Conservation (phyloP, 2,888 invertebrate genomes). For the Tinea semifulvella region DNA sequence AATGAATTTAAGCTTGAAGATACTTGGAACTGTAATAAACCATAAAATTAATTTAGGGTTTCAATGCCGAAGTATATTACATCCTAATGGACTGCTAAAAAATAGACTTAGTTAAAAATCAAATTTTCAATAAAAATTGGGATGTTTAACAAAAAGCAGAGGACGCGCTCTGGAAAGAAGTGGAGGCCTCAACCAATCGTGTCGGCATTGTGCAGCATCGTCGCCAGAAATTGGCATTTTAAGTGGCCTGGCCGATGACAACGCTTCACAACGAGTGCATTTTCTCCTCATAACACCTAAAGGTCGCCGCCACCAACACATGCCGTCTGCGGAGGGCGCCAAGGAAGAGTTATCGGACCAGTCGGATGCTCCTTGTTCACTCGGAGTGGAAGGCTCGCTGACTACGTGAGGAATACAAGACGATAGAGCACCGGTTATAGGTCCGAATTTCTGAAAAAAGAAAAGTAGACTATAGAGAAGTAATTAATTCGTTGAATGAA, state of each 20-base stretch:
- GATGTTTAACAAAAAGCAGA: too few relatives aligned
- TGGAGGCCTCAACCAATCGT: conserved; percentile 19
- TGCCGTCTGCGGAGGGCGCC: conserved; percentile 33
- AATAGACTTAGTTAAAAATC: too few relatives aligned
- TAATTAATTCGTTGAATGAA: too few relatives aligned
- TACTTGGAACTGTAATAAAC: too few relatives aligned
- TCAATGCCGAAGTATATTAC: too few relatives aligned
- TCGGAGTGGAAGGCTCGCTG: conserved; percentile 58
- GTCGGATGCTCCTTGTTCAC: conserved; percentile 43
- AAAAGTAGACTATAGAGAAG: neutral
- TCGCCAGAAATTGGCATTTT: conserved; percentile 36
- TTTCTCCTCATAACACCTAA: conserved; percentile 38
- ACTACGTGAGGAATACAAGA: neutral
- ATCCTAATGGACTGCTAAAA: too few relatives aligned
- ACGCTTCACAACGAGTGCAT: conserved; percentile 45
- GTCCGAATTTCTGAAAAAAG: conserved; percentile 51
- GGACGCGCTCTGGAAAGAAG: conserved; percentile 47
- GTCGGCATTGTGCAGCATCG: neutral
- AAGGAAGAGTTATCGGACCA: conserved; percentile 40
- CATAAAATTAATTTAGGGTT: too few relatives aligned
- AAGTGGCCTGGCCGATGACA: conserved; percentile 43
- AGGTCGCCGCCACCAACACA: conserved; percentile 41
- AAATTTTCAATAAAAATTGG: too few relatives aligned
- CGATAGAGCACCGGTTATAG: conserved; percentile 34
- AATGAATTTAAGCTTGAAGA: too few relatives aligned